Percentiles rank a stretch among this genome's conserved stretches.
phyloP scores from a whole-genome alignment of 2,888 invertebrate species.

The Eristalis pertinax region DNA sequence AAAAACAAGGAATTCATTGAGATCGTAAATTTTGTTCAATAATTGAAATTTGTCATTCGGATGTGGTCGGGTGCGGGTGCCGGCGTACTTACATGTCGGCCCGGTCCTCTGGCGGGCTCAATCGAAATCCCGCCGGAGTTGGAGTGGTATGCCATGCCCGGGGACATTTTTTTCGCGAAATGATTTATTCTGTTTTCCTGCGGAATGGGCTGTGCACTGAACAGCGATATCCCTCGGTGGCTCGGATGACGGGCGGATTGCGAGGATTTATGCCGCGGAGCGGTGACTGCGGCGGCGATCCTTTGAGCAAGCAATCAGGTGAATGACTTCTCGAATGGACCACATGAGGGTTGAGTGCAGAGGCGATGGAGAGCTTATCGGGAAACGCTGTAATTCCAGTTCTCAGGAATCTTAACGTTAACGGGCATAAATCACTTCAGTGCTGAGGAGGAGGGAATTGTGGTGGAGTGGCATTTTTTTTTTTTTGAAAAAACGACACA shows the following conservation, averaged over 20 bases:
- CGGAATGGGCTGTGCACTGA: not conserved
- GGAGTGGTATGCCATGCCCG: not conserved
- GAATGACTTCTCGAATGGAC: not conserved
- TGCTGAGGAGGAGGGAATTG: too few species aligned
- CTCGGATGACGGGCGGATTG: not conserved
- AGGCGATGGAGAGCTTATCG: not conserved
- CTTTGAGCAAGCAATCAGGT: not conserved
- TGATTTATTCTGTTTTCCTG: conserved; percentile 7
- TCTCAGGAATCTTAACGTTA: too few species aligned
- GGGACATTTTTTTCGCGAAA: not conserved
- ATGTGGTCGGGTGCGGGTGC: conserved; percentile 3
- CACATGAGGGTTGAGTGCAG: not conserved
- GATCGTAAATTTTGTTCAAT: conserved; percentile 36
- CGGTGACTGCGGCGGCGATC: not conserved
- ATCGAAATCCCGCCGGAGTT: not conserved
- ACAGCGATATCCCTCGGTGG: not conserved
- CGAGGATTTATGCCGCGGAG: not conserved
- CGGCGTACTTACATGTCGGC: conserved; percentile 9
- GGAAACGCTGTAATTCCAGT: not conserved
- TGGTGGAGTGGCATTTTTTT: too few species aligned
- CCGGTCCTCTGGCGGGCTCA: conserved; percentile 4
- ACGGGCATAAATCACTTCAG: too few species aligned
- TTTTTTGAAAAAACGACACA: too few species aligned
- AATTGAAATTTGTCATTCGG: conserved; percentile 46
- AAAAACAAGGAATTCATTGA: not conserved